These are phyloP conservation scores for Champsocephalus gunnari DNA, from an alignment of 2,797 vertebrate genomes.

Conservation along the genomic window DNA sequence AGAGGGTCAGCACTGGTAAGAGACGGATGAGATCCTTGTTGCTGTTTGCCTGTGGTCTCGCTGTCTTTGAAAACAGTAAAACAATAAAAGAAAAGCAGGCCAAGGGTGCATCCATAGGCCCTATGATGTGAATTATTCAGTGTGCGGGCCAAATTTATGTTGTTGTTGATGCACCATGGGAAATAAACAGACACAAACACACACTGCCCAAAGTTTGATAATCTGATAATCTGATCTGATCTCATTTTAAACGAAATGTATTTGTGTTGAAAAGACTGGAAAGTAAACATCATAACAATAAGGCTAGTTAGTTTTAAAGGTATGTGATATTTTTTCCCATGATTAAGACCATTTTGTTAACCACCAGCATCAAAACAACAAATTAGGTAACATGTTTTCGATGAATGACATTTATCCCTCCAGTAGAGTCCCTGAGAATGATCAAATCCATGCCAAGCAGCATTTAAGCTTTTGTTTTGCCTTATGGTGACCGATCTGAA, in stretches of 20 bases:
- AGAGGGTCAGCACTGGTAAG: conserved; percentile 45
- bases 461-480: neutral
- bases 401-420: neutral
- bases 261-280: neutral
- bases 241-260: neutral
- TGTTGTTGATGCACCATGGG: conserved; percentile 7
- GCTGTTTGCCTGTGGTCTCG: conserved; percentile 40
- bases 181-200: neutral
- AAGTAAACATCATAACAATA: neutral
- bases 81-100: conserved; percentile 51
- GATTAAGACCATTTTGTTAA: neutral
- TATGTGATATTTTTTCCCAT: neutral
- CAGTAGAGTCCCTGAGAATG: neutral
- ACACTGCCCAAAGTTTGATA: neutral
- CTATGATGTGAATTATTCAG: conserved; percentile 69
- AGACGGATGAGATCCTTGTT: conserved; percentile 42
- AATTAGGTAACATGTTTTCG: neutral
- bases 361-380: neutral
- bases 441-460: neutral
- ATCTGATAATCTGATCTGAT: too few relatives aligned
- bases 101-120: conserved; percentile 37
- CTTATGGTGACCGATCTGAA: neutral
- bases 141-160: conserved; percentile 19
- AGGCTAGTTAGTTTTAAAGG: neutral
- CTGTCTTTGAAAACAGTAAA: conserved; percentile 49